These are phyloP conservation scores for Tamias sibiricus DNA, from an alignment of 2,113 vertebrate species.

Conservation along the genomic window DNA sequence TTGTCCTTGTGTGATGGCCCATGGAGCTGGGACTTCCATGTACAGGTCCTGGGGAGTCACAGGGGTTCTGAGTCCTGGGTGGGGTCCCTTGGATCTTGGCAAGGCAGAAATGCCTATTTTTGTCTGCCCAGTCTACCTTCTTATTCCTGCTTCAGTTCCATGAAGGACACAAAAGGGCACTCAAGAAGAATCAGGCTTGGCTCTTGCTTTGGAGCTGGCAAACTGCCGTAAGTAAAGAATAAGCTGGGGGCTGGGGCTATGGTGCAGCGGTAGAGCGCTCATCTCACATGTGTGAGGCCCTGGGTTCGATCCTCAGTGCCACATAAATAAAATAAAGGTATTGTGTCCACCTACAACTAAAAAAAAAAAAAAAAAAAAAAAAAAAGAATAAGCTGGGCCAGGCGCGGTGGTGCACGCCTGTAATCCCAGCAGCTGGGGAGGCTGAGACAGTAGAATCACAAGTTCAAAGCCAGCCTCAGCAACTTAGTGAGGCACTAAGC, in stretches of 20 bases:
- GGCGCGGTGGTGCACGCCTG: no score
- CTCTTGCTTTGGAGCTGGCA: neutral
- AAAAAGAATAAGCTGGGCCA: neutral
- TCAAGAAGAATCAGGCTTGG: neutral
- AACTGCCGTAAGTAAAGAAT: neutral
- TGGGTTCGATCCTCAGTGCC: no score
- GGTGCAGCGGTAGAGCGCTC: no score
- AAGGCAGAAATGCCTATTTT: constrained; percentile 40
- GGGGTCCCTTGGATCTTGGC: neutral
- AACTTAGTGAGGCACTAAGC: no score
- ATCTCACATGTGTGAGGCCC: no score
- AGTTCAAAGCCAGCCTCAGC: no score
- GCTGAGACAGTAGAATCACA: no score
- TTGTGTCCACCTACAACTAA: no score
- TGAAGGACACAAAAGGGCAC: neutral
- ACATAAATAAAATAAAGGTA: no score
- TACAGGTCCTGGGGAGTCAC: neutral
- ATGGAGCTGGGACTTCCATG: neutral
- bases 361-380: no score
- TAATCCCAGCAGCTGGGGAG: no score
- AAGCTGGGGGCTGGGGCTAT: no score
- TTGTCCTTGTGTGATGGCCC: neutral
- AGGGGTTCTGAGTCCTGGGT: neutral
- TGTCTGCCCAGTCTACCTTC: neutral
- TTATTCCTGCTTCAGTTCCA: neutral